phyloP scores from a whole-genome alignment of 2,797 vertebrate genomes.

The Characodon lateralis region DNA sequence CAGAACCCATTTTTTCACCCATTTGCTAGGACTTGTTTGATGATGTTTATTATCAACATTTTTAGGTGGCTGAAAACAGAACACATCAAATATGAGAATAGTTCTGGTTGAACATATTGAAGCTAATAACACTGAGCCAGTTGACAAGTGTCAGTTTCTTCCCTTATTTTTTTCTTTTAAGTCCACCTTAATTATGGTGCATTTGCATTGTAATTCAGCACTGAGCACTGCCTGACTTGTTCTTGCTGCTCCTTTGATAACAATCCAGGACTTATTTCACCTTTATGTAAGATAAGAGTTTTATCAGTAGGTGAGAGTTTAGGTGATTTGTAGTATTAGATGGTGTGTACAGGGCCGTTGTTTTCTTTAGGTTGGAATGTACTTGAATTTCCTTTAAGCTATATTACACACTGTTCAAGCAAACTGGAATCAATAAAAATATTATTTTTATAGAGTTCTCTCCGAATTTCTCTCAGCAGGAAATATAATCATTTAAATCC shows the following conservation, averaged over 20 bases:
- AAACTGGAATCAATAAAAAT: conserved; percentile 54
- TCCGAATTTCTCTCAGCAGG: conserved; percentile 44
- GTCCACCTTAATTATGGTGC: conserved; percentile 33
- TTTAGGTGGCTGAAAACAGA: conserved; percentile 16
- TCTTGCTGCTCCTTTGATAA: conserved; percentile 38
- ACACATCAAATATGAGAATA: conserved; percentile 20
- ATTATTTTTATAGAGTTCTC: conserved; percentile 58
- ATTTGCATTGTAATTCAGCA: conserved; percentile 43
- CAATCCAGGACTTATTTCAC: conserved; percentile 49
- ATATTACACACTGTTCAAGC: conserved; percentile 38
- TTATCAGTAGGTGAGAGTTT: conserved; percentile 39
- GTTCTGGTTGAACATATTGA: conserved; percentile 24
- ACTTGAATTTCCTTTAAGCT: conserved; percentile 41
- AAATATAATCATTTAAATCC: conserved; percentile 35
- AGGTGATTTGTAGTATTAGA: conserved; percentile 32
- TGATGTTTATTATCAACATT: conserved; percentile 28
- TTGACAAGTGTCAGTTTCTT: conserved; percentile 31
- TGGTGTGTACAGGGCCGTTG: conserved; percentile 11
- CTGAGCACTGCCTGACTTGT: conserved; percentile 59
- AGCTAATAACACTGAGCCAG: conserved; percentile 55
- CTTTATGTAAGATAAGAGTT: conserved; percentile 36
- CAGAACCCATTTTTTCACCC: conserved; percentile 1
- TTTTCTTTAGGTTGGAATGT: conserved; percentile 43
- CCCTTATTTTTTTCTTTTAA: conserved; percentile 11
- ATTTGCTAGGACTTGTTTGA: conserved; percentile 22